Conservation (phyloP, 37 sponge, comb jelly and placozoan genomes). For the Ephydatia muelleri region DNA sequence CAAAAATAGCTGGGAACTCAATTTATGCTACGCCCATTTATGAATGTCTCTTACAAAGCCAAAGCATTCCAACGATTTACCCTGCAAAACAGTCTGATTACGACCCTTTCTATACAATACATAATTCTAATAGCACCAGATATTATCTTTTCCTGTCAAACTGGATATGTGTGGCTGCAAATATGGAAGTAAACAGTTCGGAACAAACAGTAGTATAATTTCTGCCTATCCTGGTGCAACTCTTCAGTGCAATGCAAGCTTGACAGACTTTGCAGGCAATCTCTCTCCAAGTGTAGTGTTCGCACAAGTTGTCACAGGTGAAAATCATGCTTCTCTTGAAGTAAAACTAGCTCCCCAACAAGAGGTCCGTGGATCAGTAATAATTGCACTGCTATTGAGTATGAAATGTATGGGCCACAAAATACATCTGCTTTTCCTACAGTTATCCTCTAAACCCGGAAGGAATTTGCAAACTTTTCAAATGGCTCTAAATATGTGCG, state of each 20-base stretch:
- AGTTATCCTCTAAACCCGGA: not conserved
- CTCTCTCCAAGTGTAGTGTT: too few relatives aligned
- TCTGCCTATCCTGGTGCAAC: too few relatives aligned
- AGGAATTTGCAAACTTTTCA: not conserved
- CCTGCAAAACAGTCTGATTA: not conserved
- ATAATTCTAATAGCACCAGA: not conserved
- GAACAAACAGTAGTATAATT: too few relatives aligned
- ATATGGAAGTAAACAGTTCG: too few relatives aligned
- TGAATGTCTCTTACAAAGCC: conserved; percentile 17
- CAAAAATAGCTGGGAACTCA: conserved; percentile 27
- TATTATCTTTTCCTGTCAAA: not conserved
- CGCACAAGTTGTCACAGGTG: too few relatives aligned
- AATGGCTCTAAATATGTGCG: too few relatives aligned
- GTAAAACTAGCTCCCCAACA: too few relatives aligned
- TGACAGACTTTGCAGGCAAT: too few relatives aligned
- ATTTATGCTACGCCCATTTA: conserved; percentile 48
- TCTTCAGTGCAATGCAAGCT: too few relatives aligned
- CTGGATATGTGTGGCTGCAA: not conserved
- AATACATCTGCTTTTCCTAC: not conserved
- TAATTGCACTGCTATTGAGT: conserved; percentile 13
- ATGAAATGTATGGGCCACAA: conserved; percentile 15
- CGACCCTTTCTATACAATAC: not conserved
- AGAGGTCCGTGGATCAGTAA: too few relatives aligned
- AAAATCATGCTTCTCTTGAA: too few relatives aligned
- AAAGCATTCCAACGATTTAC: not conserved